Evolutionary conservation across 2,888 invertebrate species (phyloP).

Genomic region (Cheilosia grossa): DNA sequence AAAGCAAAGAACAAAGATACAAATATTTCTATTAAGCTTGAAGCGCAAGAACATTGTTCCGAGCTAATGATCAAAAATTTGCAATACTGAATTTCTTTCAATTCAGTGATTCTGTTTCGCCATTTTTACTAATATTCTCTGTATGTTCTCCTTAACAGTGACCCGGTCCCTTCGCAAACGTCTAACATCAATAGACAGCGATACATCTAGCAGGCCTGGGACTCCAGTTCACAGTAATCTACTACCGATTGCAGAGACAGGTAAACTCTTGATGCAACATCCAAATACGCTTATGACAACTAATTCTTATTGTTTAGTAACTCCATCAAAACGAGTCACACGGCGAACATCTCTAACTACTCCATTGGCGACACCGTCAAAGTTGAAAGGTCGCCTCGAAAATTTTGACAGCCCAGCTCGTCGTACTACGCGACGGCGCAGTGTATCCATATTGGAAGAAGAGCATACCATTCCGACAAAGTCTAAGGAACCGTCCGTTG

Average conservation of each 20-base stretch:
- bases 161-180: constrained; percentile 78
- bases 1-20: too few species aligned
- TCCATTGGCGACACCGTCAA: constrained; percentile 52
- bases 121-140: neutral
- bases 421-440: constrained; percentile 72
- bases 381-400: constrained; percentile 73
- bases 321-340: constrained; percentile 76
- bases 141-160: constrained; percentile 64
- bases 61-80: too few species aligned
- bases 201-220: constrained; percentile 75
- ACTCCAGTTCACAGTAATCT: constrained; percentile 75
- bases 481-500: constrained; percentile 41
- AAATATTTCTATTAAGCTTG: too few species aligned
- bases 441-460: constrained; percentile 70
- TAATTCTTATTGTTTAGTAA: constrained; percentile 37
- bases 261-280: constrained; percentile 61
- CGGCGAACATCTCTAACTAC: constrained; percentile 77
- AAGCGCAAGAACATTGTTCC: too few species aligned
- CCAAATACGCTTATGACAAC: neutral
- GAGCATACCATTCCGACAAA: constrained; percentile 63
- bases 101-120: too few species aligned
- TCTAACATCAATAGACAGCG: constrained; percentile 76
- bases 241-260: constrained; percentile 42
- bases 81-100: too few species aligned
- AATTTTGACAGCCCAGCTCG: constrained; percentile 70